A percentile compares a stretch with the other conserved stretches of the same genome.
Evolutionary conservation across 2,888 invertebrate genomes (phyloP).

Genomic region (Hydraecia micacea): DNA sequence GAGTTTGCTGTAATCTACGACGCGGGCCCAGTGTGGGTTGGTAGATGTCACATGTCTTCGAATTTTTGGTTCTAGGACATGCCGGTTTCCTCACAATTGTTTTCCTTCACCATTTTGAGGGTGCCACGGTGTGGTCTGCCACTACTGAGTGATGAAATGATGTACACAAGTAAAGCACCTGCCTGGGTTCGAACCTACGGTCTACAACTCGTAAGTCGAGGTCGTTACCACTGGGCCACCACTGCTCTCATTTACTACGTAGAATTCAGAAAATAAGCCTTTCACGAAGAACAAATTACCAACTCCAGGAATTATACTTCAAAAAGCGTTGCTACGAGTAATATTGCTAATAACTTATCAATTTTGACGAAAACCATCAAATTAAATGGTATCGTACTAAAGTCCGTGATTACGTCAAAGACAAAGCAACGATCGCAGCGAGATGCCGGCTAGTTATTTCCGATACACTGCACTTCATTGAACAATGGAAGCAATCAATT

Average conservation of each 20-base stretch:
- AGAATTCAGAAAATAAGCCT: background rate
- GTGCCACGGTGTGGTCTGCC: too few relatives aligned
- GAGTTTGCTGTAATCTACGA: background rate
- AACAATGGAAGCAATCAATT: constrained; percentile 62
- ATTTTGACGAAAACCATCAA: constrained; percentile 2
- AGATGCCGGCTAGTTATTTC: constrained; percentile 47
- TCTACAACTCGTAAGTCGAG: background rate
- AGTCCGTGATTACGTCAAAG: background rate
- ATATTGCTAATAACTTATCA: background rate
- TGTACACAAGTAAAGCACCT: background rate
- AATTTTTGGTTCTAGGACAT: background rate
- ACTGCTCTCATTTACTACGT: background rate
- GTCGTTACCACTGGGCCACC: too few relatives aligned
- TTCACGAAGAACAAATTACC: background rate
- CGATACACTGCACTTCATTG: constrained; percentile 57
- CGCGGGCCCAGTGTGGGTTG: background rate
- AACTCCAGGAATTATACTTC: background rate
- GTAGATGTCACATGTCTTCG: too few relatives aligned
- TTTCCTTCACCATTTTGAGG: background rate
- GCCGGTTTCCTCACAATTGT: background rate
- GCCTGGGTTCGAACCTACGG: background rate
- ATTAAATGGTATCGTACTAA: background rate
- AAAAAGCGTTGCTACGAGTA: background rate
- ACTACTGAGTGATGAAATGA: background rate
- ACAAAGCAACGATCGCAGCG: constrained; percentile 25